Base-by-base conservation (phyloP, 2,113 vertebrate genomes). In the Hypomesus transpacificus region DNA sequence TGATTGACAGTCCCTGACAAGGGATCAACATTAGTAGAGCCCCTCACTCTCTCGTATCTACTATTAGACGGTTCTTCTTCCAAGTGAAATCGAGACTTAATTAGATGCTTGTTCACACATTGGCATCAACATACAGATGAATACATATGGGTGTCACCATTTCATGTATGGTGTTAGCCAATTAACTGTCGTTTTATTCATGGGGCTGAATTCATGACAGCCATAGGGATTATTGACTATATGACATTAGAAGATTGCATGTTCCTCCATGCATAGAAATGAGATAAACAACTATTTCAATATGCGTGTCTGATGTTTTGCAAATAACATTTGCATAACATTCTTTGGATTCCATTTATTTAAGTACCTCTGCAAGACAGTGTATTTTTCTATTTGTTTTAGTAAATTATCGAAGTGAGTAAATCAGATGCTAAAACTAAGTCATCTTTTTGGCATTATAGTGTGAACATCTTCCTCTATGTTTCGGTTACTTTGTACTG, bases 401-500 rank as follows among this genome's bases (percentile, higher is more conserved):
- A 46, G 39, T 46, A 46, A 46, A 46, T 46, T 9, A 26, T 26
- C 24, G 2, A 26, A 46, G 5, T 11, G 39, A 46, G 39, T 46
- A 46, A 39, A 39, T 5, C 39, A 6, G 39, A 46, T 46, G 9
- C 9, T 26, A 26, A 26, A 26, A 24, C 1, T 1, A 28, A 59
- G 28, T 59, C 24, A 62, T n/a, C 57, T 73, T 65, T 17, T 34
- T 56, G 21, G 39, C 18, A 14, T 50, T 22, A 0, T 2, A 9
- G 11, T 68, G 31, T 18, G 59, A 77, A 68, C 73, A 54, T 68
- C 71, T 52, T 68, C 63, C 57, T 68, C 71, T 66, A 50, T 20
- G 22, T 56, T 67, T 70, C 60, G 39, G 20, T 46, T 68, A 80
- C 80, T 89, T 82, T 83, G 67, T 6, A 5, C 54, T 28, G 70